Evolutionary conservation across 2,113 vertebrate species (phyloP).

Genomic region (Centropus bengalensis): DNA sequence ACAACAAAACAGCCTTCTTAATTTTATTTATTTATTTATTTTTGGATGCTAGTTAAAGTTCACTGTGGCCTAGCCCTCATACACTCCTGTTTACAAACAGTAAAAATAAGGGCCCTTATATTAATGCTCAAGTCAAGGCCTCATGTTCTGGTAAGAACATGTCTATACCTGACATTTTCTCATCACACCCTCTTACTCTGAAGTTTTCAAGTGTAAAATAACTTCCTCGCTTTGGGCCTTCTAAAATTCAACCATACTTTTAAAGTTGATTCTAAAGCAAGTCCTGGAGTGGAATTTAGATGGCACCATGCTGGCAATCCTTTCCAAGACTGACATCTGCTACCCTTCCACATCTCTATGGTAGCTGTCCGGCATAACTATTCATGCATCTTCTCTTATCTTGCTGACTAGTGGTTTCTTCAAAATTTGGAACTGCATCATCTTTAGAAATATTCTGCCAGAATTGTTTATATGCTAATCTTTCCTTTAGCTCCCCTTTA

Average conservation of each 20-base stretch:
- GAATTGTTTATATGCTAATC: neutral
- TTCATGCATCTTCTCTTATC: neutral
- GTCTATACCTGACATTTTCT: neutral
- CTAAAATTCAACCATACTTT: neutral
- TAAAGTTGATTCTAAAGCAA: neutral
- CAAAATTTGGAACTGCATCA: neutral
- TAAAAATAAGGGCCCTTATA: neutral
- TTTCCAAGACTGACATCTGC: accelerated
- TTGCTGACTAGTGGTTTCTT: neutral
- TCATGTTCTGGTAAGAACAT: neutral
- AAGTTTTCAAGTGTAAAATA: neutral
- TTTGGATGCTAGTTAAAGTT: neutral
- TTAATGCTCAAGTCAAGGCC: neutral
- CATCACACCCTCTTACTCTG: neutral
- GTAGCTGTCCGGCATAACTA: neutral
- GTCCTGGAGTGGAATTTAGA: neutral
- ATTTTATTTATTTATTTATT: neutral
- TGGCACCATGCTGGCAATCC: neutral
- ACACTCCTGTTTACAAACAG: neutral
- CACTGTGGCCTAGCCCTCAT: neutral
- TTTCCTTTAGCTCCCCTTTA: neutral
- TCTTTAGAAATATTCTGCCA: neutral
- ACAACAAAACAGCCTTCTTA: neutral
- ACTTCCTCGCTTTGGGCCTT: neutral
- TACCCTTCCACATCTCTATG: neutral